A percentile compares a stretch with the other conserved stretches of the same genome.
Evolutionary conservation across 53 echinoderm and acorn worm species (phyloP).

Genomic region (Zoroaster sp.): DNA sequence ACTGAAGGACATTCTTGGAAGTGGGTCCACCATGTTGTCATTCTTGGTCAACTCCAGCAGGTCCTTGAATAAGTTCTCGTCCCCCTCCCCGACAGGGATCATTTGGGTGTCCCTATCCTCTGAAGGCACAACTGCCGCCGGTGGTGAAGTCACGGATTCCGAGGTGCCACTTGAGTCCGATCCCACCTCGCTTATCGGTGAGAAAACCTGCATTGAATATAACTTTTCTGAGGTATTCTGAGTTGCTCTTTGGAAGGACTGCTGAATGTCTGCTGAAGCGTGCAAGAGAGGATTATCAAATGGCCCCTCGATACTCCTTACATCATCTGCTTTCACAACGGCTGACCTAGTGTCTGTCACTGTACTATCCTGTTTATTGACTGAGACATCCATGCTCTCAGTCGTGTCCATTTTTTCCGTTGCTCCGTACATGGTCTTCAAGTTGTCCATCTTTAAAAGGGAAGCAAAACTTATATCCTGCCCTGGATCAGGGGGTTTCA

Average conservation of each 20-base stretch:
- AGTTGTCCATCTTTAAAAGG: conserved; percentile 64
- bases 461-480: conserved; percentile 71
- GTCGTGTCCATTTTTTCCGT: conserved; percentile 63
- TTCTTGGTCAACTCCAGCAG: conserved; percentile 75
- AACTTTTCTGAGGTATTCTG: not conserved
- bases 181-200: conserved; percentile 82
- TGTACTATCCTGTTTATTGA: not conserved
- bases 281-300: conserved; percentile 20
- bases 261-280: not conserved
- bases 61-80: conserved; percentile 72
- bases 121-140: not conserved
- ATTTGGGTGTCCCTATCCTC: conserved; percentile 6
- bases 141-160: conserved; percentile 72
- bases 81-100: conserved; percentile 59
- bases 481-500: conserved; percentile 59
- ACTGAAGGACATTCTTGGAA: conserved; percentile 63
- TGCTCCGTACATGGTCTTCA: conserved; percentile 44
- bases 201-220: conserved; percentile 52
- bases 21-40: conserved; percentile 46
- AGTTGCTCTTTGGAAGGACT: conserved; percentile 44
- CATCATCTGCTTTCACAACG: not conserved
- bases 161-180: conserved; percentile 63
- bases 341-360: not conserved
- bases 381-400: not conserved
- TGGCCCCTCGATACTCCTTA: not conserved